A percentile compares a stretch with the other conserved stretches of the same genome.
Evolutionary conservation across 2,888 invertebrate genomes (phyloP).

Genomic region (Germaria angustata): DNA sequence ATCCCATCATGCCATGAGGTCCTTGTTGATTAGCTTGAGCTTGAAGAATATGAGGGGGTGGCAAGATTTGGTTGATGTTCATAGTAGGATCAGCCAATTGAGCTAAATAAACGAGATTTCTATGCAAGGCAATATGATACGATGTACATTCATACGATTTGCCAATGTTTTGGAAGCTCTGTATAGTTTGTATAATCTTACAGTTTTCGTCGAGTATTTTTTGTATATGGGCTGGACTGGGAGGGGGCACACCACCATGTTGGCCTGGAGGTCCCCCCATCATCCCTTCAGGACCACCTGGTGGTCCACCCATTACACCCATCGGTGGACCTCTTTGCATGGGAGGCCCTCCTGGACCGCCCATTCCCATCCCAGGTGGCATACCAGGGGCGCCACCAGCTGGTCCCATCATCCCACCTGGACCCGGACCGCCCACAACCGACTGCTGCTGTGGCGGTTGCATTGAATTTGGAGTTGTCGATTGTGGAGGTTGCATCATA

Average conservation of each 20-base stretch:
- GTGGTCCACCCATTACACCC: constrained; percentile 69
- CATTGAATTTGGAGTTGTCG: constrained; percentile 68
- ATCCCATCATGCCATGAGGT: constrained; percentile 76
- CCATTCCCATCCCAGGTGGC: constrained; percentile 71
- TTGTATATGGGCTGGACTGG: constrained; percentile 92
- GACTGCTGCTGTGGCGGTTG: constrained; percentile 72
- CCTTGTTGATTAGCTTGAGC: constrained; percentile 77
- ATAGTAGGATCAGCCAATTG: constrained; percentile 98
- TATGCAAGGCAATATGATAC: constrained; percentile 95
- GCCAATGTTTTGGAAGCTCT: constrained; percentile 97
- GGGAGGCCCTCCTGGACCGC: constrained; percentile 68
- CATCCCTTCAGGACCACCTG: constrained; percentile 69
- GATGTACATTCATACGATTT: constrained; percentile 95
- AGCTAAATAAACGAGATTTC: constrained; percentile 97
- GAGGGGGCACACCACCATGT: constrained; percentile 82
- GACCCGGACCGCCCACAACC: constrained; percentile 68
- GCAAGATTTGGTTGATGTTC: constrained; percentile 93
- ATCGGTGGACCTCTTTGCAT: constrained; percentile 74
- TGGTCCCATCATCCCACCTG: constrained; percentile 63
- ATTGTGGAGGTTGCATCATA: constrained; percentile 69
- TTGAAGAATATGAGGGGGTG: constrained; percentile 84
- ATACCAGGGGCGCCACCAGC: constrained; percentile 65
- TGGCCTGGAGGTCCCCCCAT: constrained; percentile 78
- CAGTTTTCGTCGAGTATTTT: constrained; percentile 99
- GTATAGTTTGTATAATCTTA: constrained; percentile 97